Evolutionary conservation across 2,797 vertebrate species (phyloP), one percentile per base, ranked within the genome.

Genomic region (Sciurus vulgaris): DNA sequence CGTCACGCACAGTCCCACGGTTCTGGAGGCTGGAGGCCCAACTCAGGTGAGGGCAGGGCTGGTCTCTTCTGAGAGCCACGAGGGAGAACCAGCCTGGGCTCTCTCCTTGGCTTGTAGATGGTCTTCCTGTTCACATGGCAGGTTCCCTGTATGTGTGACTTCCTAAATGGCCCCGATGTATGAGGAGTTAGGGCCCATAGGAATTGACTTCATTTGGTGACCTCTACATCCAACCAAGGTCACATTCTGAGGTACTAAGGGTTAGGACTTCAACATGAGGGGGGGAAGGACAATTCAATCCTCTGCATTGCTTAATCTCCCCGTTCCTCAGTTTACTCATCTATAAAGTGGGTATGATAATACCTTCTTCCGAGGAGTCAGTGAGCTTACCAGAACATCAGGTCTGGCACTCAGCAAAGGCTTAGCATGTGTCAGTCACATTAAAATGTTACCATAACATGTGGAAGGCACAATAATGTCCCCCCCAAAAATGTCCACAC

Each of bases 91-190:
- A 33, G 30, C 35, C 3, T 0, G 8, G 28, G 8, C 65, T 30
- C 22, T n/a, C 69, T 30, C 44, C 9, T n/a, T 24, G 51, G 26
- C 56, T 20, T 8, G 0, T 0, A 70, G 8, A 38, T 3, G 65
- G 0, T 18, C 76, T 28, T 67, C n/a, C 12, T 0, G 0, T 35
- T 44, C 56, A 28, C 10, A 0, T 2, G 35, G 14, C 17, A 0
- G 6, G 26, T 10, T 73, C 44, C 84, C 15, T 5, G 5, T 1
- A 2, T 6, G 13, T 49, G 2, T 38, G 12, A 24, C 11, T n/a
- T 76, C 38, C 61, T 65, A 63, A 24, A 70, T n/a, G 15, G 28
- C 49, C 24, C 84, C 44, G 1, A 41, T 65, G 49, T 22, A 28
- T 24, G 81, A 81, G 51, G 59, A 72, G 73, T 67, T 33, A 78